Base-by-base conservation (phyloP, 1,140 invertebrate genomes). In the Hylaeus volcanicus region DNA sequence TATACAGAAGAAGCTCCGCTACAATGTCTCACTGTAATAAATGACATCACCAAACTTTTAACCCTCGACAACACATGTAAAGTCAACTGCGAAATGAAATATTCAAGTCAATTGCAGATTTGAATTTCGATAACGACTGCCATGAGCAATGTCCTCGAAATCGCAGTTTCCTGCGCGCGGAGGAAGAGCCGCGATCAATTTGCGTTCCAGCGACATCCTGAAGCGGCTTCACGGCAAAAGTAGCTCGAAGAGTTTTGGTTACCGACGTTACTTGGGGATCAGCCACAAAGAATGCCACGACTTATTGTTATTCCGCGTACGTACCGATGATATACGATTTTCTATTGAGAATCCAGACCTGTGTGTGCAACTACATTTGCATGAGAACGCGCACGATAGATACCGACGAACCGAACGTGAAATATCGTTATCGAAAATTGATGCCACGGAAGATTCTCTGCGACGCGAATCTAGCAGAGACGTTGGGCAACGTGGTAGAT, bases 311-410 rank as follows among this genome's bases (percentile, higher is more conserved):
- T 61, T 12, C 1, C 66, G 15, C n/a, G 41, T 48, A 39, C 51
- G 51, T 41, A 43, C 15, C 60, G 60, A 79, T 79, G 69, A 74
- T 79, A 26, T 58, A 74, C 61, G 77, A 45, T 79, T 65, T 74
- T 48, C 51, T 5, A 48, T 58, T 39, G 70, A 48, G 51, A 37
- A 41, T 15, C 39, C 26, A 12, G 39, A 41, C 58, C 15, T 41
- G 8, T 26, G 3, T 6, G 48, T 15, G 26, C 43, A 3, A 2
- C 43, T 5, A 26, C 51, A 73, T 74, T 74, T 74, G 51, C 77
- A 65, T 51, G 9, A 55, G 5, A 61, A 45, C 8, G 55, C 26
- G 6, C 45, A 26, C 11, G 58, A 43, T 51, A 14, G 12, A 26
- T 45, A 53, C 39, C 43, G 26, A 26, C 5, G 66, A 43, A 78